phyloP scores from a whole-genome alignment of 2,888 invertebrate species.

The Aporophyla lueneburgensis region DNA sequence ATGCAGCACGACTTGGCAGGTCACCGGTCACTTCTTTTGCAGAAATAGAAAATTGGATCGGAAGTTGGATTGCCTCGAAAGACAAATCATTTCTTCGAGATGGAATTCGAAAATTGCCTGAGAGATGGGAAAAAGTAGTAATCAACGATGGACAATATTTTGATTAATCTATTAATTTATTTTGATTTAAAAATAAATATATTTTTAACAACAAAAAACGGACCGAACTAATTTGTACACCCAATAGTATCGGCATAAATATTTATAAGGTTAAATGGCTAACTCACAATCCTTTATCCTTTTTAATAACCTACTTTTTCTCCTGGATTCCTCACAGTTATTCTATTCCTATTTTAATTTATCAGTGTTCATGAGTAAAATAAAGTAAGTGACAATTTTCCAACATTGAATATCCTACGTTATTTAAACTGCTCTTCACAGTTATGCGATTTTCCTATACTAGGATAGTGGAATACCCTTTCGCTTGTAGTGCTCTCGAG shows the following conservation, averaged over 20 bases:
- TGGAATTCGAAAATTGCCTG: no score
- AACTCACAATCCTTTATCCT: conserved; percentile 24
- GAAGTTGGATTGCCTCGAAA: no score
- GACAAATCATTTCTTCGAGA: no score
- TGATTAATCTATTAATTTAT: no score
- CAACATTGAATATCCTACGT: not conserved
- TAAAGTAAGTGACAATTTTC: not conserved
- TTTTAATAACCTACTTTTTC: conserved; percentile 5
- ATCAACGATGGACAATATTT: no score
- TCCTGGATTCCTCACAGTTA: conserved; percentile 1
- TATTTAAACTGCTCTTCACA: not conserved
- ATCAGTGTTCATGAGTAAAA: conserved; percentile 4
- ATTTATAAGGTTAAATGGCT: conserved; percentile 34
- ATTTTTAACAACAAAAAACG: no score
- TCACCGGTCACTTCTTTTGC: no score
- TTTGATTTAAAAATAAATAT: no score
- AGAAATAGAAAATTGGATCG: no score
- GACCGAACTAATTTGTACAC: no score
- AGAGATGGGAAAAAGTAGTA: no score
- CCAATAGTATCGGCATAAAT: conserved; percentile 19
- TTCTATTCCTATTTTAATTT: conserved; percentile 5
- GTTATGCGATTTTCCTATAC: not conserved
- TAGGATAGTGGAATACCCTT: conserved; percentile 17
- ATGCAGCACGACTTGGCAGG: no score
- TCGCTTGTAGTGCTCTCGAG: conserved; percentile 16